These are phyloP conservation scores for Tethea ocularis DNA, from an alignment of 2,888 invertebrate species.

Conservation along the genomic window DNA sequence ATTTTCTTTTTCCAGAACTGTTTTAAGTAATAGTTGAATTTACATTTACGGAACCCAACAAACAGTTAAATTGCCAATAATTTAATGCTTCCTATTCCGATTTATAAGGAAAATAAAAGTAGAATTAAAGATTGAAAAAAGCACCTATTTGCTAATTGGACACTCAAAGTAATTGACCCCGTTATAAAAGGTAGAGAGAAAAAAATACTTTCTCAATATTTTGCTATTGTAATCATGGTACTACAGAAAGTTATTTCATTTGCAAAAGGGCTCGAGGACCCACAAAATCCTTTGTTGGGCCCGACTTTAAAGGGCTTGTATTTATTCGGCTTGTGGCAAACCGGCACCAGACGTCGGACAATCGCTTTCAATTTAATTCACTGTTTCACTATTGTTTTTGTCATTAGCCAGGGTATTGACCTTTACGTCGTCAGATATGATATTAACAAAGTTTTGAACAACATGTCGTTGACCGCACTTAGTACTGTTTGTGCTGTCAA, in stretches of 20 bases:
- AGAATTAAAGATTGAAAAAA: slow-evolving; percentile 14
- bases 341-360: slow-evolving; percentile 40
- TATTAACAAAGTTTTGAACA: slow-evolving; percentile 49
- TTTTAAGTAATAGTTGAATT: too few species aligned
- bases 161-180: slow-evolving; percentile 15
- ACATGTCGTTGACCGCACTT: slow-evolving; percentile 49
- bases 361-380: slow-evolving; percentile 42
- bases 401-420: slow-evolving; percentile 46
- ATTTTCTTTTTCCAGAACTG: too few species aligned
- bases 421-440: slow-evolving; percentile 50
- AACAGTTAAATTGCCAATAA: slow-evolving; percentile 24
- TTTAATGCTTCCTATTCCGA: slow-evolving; percentile 16
- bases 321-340: slow-evolving; percentile 56
- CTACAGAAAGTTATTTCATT: slow-evolving; percentile 37
- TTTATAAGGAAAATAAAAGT: slow-evolving; percentile 18
- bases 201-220: slow-evolving; percentile 16
- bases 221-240: slow-evolving; percentile 33
- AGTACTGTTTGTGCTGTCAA: slow-evolving; percentile 46
- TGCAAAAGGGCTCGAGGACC: slow-evolving; percentile 49
- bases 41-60: slow-evolving; percentile 22
- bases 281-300: slow-evolving; percentile 58
- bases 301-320: slow-evolving; percentile 59
- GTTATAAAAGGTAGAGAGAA: slow-evolving; percentile 13
- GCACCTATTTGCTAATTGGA: slow-evolving; percentile 29
- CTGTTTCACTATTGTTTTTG: slow-evolving; percentile 38